Evolutionary conservation across 2,797 vertebrate genomes (phyloP), one percentile per base, ranked within the genome.

Genomic region (Dryobates pubescens): DNA sequence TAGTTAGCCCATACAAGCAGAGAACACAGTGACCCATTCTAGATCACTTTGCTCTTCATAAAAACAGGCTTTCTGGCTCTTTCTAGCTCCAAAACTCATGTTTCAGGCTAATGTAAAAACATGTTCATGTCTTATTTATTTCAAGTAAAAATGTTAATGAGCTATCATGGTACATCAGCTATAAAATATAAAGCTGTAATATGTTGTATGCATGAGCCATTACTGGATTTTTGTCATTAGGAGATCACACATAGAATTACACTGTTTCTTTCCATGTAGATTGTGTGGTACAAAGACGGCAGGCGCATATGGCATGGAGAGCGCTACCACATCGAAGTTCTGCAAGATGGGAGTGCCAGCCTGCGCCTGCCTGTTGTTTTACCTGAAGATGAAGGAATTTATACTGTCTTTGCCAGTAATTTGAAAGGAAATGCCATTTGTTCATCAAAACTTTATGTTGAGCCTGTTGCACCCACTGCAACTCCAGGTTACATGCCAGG

Each of bases 221-320:
- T 53, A 7, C 19, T 82, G 38, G 36, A 30, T 81, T 67, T 38
- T 80, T 36, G 64, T 71, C 54, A 69, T 74, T n/a, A 65, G 78
- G 43, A 56, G 13, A 63, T 45, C 41, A 89, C 51, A 77, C 82
- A 78, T 7, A 82, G 10, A 16, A 81, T 49, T 84, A 10, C 8
- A 5, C 54, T 81, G 2, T 94, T 65, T 90, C 65, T 88, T 62
- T 82, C 63, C 92, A 43, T 68, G 15, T 86, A 99, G 99, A 98
- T 99, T 96, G 98, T 97, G 6, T 99, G 99, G 99, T 99, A 98
- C 97, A 99, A 99, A 98, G 99, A 99, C 51, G 99, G 99, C 38
- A 99, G 98, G 91, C 99, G 99, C 56, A 98, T 99, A 95, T 97
- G 93, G 45, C 97, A 98, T 3, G 97, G 98, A 65, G 98, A 98